Evolutionary conservation across 2,888 invertebrate genomes (phyloP), one percentile per base, ranked within the genome.

Genomic region (Erebia epiphron): DNA sequence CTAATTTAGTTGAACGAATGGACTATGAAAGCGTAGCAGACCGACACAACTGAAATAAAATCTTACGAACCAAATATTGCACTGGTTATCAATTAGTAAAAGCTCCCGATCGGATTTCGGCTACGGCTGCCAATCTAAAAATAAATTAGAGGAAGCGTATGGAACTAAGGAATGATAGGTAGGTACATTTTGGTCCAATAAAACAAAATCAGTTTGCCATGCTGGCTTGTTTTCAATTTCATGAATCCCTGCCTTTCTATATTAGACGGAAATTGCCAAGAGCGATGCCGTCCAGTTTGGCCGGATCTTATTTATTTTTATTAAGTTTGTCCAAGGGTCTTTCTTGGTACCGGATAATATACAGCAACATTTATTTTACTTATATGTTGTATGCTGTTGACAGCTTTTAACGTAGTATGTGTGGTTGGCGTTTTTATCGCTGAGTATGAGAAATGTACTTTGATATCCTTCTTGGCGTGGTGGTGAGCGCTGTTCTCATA

Each of bases 201-300:
- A 35, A 69, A 69, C 85, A 88, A 88, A 89, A 89, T 89, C 90
- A 89, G 86, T 64, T 86, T 87, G 85, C 89, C 88, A 85, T 85
- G 84, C 80, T 83, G 84, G 86, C 87, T 88, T 85, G 86, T 85
- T 86, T 84, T 83, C 88, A 88, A 91, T 89, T 91, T 90, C 87
- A 89, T 88, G 84, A 89, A 81, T 87, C 88, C 85, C 76, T 78
- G 80, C 81, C 84, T 86, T 86, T 85, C 49, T 87, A 86, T 81
- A 77, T 80, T 79, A 80, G 85, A 83, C 86, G 88, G 88, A 89
- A 89, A 90, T 90, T 87, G 86, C 86, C 82, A 83, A 87, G 87
- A 86, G 87, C 87, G 86, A 87, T 85, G 85, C 85, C 83, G 80
- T 77, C 76, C 76, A 75, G 68, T 75, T 82, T 82, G 80, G 82